Conservation (phyloP, 2,888 invertebrate species). For the Chironomus tentans region DNA sequence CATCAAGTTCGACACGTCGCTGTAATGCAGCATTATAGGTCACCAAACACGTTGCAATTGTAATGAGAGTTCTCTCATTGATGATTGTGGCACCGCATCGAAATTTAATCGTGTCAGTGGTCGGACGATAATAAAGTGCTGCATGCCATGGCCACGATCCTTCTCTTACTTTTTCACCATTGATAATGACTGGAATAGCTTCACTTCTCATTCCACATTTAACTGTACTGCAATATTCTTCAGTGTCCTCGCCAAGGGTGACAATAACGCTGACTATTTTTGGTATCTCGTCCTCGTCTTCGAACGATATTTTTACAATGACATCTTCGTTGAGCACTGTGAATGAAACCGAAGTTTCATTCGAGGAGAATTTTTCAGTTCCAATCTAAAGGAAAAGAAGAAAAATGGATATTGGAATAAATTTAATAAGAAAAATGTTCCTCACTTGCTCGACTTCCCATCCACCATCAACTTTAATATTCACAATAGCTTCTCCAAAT, state of each 20-base stretch:
- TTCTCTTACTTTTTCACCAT: background rate
- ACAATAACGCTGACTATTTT: background rate
- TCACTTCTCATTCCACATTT: background rate
- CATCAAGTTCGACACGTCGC: background rate
- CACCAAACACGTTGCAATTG: background rate
- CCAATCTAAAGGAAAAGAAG: background rate
- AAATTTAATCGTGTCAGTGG: background rate
- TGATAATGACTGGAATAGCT: background rate
- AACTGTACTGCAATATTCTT: background rate
- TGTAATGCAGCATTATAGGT: background rate
- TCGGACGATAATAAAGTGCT: background rate
- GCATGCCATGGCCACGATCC: background rate
- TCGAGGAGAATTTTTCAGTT: background rate
- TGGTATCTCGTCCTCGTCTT: background rate
- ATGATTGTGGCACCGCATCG: background rate
- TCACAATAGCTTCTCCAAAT: background rate
- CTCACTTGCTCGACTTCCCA: background rate
- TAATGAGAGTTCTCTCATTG: background rate
- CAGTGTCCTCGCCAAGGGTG: background rate
- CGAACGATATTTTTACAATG: background rate
- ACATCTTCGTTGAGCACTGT: background rate
- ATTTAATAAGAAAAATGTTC: background rate
- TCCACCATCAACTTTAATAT: background rate
- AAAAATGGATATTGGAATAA: background rate
- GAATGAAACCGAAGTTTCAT: background rate